Conservation (phyloP, 2,797 vertebrate species). For the Brachymystax lenok region DNA sequence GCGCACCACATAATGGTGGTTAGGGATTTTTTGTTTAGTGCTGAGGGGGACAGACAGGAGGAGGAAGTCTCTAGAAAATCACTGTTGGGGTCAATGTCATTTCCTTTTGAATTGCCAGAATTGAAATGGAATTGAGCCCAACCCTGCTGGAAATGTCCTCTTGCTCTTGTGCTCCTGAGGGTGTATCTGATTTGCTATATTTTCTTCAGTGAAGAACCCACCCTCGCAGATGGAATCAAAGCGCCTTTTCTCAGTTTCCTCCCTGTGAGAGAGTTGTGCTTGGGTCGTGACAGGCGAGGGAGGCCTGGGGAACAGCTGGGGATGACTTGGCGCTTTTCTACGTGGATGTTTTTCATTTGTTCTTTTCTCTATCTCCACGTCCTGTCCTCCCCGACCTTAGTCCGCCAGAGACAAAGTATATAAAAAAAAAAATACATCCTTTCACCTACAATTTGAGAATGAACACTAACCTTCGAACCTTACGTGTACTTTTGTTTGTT, state of each 20-base stretch:
- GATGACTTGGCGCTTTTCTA: conserved; percentile 66
- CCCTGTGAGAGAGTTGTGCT: conserved; percentile 51
- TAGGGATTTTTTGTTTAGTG: conserved; percentile 33
- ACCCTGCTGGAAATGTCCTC: conserved; percentile 44
- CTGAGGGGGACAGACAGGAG: conserved; percentile 29
- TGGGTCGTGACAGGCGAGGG: conserved; percentile 48
- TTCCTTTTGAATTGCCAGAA: conserved; percentile 27
- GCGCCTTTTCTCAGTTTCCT: conserved; percentile 58
- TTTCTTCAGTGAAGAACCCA: conserved; percentile 77
- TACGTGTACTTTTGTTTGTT: conserved; percentile 61
- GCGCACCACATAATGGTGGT: conserved; percentile 43
- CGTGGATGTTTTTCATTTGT: conserved; percentile 67
- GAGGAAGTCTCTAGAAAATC: conserved; percentile 39
- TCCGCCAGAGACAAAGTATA: conserved; percentile 31
- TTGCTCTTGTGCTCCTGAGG: conserved; percentile 60
- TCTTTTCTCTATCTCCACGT: conserved; percentile 55
- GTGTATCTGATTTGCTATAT: conserved; percentile 56
- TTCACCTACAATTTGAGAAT: conserved; percentile 37
- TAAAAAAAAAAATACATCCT: conserved; percentile 43
- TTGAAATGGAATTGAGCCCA: conserved; percentile 48
- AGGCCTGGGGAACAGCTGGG: conserved; percentile 40
- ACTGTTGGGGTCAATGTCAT: not conserved
- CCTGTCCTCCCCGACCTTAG: conserved; percentile 45
- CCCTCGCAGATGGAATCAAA: conserved; percentile 65
- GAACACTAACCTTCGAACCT: conserved; percentile 64